Evolutionary conservation across 2,797 vertebrate genomes (phyloP), one percentile per base, ranked within the genome.

Genomic region (Syngnathus acus): DNA sequence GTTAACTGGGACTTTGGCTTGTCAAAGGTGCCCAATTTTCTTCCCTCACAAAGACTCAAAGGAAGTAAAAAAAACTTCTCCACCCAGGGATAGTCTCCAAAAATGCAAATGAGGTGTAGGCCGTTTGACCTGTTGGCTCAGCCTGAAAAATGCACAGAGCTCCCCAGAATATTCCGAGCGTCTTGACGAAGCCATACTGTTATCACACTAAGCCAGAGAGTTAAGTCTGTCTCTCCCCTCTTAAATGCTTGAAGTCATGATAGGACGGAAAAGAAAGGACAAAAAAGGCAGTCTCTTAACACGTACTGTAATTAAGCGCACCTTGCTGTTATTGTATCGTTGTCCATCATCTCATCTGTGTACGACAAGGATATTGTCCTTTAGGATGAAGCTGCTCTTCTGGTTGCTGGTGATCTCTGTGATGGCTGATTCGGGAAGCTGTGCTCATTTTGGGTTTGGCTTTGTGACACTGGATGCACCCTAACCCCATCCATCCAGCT

Each of bases 341-440:
- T 67, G 66, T 73, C 39, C 51, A 67, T 50, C 58, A 39, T 54
- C 10, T 43, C 37, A 21, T 63, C 40, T 59, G 10, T 67, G 68
- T 71, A 64, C 74, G 69, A 86, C 78, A 83, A 84, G 32, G 77
- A 67, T 65, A 64, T 42, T 70, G 63, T 7, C 62, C 63, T 67
- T 39, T 64, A 65, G 73, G 77, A 79, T 76, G 66, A 72, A 62
- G 65, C 71, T 80, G 85, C 88, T 87, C 74, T 70, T 79, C 68
- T 11, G 66, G 74, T 75, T 14, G 66, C 73, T 75, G 71, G 75
- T 75, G 78, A 82, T 74, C 72, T 65, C 84, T 88, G 86, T 88
- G 81, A 89, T 84, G 77, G 74, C 72, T 79, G 69, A 37, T 77
- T 76, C 66, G 63, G 78, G 65, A 79, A 80, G 69, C 64, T 51